Evolutionary conservation across 2,888 invertebrate genomes (phyloP).

Genomic region (Megastigmus dorsalis): DNA sequence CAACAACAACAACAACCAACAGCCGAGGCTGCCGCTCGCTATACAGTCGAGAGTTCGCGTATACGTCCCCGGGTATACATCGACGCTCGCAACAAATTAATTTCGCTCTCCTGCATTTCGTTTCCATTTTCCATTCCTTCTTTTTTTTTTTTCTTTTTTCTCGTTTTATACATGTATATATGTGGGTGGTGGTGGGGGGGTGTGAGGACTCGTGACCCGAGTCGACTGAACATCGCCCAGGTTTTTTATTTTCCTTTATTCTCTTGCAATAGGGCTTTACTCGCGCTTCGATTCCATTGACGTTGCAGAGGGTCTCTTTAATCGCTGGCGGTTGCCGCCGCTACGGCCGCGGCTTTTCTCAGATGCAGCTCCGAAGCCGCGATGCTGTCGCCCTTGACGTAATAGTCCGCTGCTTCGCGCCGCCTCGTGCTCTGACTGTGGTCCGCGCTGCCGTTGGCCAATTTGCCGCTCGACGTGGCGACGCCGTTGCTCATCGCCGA

Average conservation of each 20-base stretch:
- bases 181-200: too few relatives aligned
- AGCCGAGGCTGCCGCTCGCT: background rate
- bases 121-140: too few relatives aligned
- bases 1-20: conserved; percentile 2
- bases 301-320: too few relatives aligned
- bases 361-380: conserved; percentile 69
- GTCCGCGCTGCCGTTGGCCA: conserved; percentile 48
- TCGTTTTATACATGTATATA: too few relatives aligned
- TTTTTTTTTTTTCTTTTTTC: too few relatives aligned
- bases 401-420: conserved; percentile 76
- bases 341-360: conserved; percentile 64
- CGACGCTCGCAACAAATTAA: too few relatives aligned
- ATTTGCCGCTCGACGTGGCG: conserved; percentile 60
- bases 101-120: too few relatives aligned
- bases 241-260: background rate
- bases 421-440: conserved; percentile 60
- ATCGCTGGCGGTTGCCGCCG: conserved; percentile 60
- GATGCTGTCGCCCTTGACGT: conserved; percentile 75
- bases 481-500: conserved; percentile 18
- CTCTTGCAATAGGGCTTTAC: background rate
- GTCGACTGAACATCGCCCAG: too few relatives aligned
- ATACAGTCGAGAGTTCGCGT: background rate
- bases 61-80: too few relatives aligned
- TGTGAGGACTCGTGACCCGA: too few relatives aligned
- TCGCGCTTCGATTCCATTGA: too few relatives aligned